Base-by-base conservation (phyloP, 1,140 invertebrate genomes). In the Drosophila sturtevanti region DNA sequence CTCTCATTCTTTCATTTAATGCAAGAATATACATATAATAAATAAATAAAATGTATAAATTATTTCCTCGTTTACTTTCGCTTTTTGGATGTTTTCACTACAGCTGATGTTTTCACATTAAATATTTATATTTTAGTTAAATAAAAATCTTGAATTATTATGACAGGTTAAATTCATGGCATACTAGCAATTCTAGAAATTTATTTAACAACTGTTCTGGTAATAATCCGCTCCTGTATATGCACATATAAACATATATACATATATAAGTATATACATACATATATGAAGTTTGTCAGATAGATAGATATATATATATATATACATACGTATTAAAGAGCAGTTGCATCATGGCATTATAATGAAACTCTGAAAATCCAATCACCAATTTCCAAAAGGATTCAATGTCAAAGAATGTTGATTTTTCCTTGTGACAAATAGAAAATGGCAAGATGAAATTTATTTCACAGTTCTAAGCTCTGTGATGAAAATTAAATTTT, bases 381-480 rank as follows among this genome's bases (percentile, higher is more conserved):
- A 72, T 72, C 70, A 72, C 52, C 51, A 51, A 31, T 72, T 72
- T 72, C 16, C 37, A 31, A 37, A 14, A 18, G 16, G 16, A 48
- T 48, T 48, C 41, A 18, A 48, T 48, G 16, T 48, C 16, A 48
- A 21, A 18, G 16, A 48, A 48, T 48, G 41, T 48, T 48, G 41
- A 48, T 21, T 48, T 21, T 48, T 48, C 41, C 41, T 21, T 48
- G 41, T 18, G 41, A 48, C 41, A 48, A 48, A 21, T 10, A 21
- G 37, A 12, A 71, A 72, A 51, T 56, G 60, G 68, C 52, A 72
- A 34, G 31, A 64, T 34, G 38, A 72, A 48, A 61, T 67, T 67
- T 55, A 74, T 74, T 66, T 66, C 44, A 61, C 66, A 74, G 52
- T 74, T 74, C 55, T 18, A 55, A 67, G 48, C 41, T 48, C 2